Conservation (phyloP, 2,888 invertebrate species). For the Alsophila aescularia region DNA sequence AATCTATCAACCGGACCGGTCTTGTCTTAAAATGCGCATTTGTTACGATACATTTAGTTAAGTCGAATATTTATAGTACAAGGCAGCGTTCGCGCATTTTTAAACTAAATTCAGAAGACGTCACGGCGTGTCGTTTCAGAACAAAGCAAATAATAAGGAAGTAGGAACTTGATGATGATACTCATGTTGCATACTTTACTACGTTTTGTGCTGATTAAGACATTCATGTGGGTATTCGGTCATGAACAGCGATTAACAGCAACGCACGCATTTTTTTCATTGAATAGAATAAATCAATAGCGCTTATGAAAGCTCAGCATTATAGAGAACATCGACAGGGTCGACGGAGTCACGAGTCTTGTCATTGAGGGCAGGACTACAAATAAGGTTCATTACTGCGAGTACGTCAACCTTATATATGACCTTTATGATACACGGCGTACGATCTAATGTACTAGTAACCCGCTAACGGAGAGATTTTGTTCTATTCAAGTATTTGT, state of each 20-base stretch:
- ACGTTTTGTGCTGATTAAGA: constrained; percentile 23
- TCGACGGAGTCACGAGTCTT: constrained; percentile 34
- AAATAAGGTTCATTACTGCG: constrained; percentile 31
- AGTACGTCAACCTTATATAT: constrained; percentile 27
- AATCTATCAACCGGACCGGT: constrained; percentile 13
- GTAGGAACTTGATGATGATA: constrained; percentile 35
- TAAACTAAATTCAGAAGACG: constrained; percentile 20
- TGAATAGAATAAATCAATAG: constrained; percentile 25
- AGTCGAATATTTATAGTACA: neutral
- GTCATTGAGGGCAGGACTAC: constrained; percentile 31
- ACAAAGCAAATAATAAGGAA: constrained; percentile 39
- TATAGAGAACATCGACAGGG: constrained; percentile 35
- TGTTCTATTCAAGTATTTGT: constrained; percentile 12
- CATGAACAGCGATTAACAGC: constrained; percentile 8
- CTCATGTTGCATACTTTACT: constrained; percentile 10
- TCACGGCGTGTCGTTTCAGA: constrained; percentile 28
- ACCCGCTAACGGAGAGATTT: constrained; percentile 13
- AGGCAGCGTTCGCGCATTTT: neutral
- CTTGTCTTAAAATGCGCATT: neutral
- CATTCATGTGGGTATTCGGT: constrained; percentile 15
- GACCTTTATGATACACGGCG: constrained; percentile 19
- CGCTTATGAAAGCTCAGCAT: constrained; percentile 29
- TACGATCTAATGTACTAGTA: constrained; percentile 11
- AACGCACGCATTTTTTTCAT: constrained; percentile 9
- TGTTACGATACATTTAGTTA: neutral